Evolutionary conservation across 2,888 invertebrate genomes (phyloP).

Genomic region (Chorisops tibialis): DNA sequence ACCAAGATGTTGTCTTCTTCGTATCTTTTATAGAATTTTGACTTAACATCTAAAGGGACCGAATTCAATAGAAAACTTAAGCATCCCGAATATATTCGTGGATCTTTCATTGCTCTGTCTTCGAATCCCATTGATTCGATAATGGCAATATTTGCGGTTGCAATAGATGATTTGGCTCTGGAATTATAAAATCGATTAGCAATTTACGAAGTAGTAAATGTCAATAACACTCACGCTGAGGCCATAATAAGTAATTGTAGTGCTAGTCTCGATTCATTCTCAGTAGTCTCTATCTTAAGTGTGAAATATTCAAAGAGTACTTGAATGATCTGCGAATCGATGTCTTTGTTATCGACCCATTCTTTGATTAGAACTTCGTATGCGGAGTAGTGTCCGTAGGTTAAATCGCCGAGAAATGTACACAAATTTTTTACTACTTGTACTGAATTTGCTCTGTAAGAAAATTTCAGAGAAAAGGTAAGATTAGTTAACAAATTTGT

Average conservation of each 20-base stretch:
- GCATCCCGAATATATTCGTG: conserved; percentile 46
- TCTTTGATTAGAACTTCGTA: conserved; percentile 62
- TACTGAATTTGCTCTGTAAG: conserved; percentile 54
- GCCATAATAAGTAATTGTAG: conserved; percentile 76
- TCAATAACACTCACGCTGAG: conserved; percentile 57
- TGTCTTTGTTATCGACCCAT: conserved; percentile 58
- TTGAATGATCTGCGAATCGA: conserved; percentile 60
- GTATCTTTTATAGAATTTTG: conserved; percentile 48
- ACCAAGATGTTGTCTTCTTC: conserved; percentile 43
- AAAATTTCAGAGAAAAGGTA: conserved; percentile 23
- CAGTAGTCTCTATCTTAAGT: conserved; percentile 65
- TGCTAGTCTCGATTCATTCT: conserved; percentile 70
- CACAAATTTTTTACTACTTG: conserved; percentile 61
- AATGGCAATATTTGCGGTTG: conserved; percentile 67
- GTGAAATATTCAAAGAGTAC: conserved; percentile 84
- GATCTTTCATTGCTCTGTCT: conserved; percentile 46
- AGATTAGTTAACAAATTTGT: neutral
- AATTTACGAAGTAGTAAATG: neutral
- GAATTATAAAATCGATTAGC: conserved; percentile 33
- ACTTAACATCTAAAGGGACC: conserved; percentile 43
- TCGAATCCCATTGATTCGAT: conserved; percentile 71
- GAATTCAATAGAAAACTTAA: conserved; percentile 46
- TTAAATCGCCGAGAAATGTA: conserved; percentile 55
- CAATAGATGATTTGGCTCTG: conserved; percentile 59
- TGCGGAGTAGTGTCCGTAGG: conserved; percentile 60